Conservation (phyloP, 1,140 invertebrate species). For the Eulimnadia texana region DNA sequence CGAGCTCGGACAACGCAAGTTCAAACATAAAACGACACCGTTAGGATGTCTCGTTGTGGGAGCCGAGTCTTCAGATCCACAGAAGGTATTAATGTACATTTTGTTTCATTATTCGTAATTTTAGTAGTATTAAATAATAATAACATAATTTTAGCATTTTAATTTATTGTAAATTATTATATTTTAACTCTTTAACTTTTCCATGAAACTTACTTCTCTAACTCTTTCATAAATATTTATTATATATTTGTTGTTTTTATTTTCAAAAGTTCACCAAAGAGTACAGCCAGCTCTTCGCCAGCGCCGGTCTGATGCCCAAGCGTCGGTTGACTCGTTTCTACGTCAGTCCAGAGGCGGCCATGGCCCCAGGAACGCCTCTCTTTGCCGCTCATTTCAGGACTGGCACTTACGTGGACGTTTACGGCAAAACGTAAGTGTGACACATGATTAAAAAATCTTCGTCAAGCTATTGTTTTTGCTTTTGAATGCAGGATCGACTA, state of each 20-base stretch:
- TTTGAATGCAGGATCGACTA: slow-evolving; percentile 59
- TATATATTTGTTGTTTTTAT: neutral
- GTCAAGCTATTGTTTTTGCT: slow-evolving; percentile 19
- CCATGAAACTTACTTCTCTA: slow-evolving; percentile 8
- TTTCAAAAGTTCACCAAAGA: slow-evolving; percentile 57
- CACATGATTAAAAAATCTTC: neutral
- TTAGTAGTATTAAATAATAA: neutral
- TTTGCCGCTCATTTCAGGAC: slow-evolving; percentile 74
- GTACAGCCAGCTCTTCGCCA: slow-evolving; percentile 73
- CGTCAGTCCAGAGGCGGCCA: slow-evolving; percentile 67
- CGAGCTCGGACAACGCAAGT: slow-evolving; percentile 34
- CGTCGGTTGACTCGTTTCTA: slow-evolving; percentile 65
- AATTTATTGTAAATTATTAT: no score
- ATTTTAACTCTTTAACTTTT: no score
- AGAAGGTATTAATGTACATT: slow-evolving; percentile 36
- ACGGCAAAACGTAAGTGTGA: slow-evolving; percentile 72
- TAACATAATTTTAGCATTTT: slow-evolving; percentile 6
- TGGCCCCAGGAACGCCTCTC: slow-evolving; percentile 80
- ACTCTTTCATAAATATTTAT: neutral
- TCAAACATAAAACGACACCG: slow-evolving; percentile 25
- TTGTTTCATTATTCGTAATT: neutral
- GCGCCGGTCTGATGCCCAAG: slow-evolving; percentile 80
- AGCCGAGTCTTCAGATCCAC: slow-evolving; percentile 74
- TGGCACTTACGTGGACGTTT: slow-evolving; percentile 79
- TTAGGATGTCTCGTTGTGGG: slow-evolving; percentile 70